phyloP scores from a whole-genome alignment of 2,113 vertebrate genomes.

The Gallinago undulata region DNA sequence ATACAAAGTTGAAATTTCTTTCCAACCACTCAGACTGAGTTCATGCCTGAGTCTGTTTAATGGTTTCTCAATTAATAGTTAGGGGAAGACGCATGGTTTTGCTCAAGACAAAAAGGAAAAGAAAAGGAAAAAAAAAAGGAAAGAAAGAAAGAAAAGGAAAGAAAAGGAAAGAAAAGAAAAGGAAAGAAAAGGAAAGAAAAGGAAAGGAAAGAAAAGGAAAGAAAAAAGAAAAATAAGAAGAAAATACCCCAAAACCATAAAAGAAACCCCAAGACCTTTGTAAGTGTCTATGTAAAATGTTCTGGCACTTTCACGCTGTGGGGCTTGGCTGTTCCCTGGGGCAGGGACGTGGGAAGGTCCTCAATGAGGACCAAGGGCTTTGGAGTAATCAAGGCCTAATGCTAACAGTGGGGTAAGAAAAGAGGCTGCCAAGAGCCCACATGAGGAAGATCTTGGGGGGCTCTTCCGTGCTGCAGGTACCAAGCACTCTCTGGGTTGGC shows the following conservation, averaged over 20 bases:
- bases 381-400: rapidly evolving
- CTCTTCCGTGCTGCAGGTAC: not conserved
- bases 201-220: no score
- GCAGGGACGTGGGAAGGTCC: not conserved
- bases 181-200: not conserved
- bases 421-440: rapidly evolving
- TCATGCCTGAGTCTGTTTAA: not conserved
- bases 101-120: not conserved
- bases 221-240: not conserved
- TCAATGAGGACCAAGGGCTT: not conserved
- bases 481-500: rapidly evolving
- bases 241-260: rapidly evolving
- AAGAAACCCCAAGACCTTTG: rapidly evolving
- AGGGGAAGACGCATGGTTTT: not conserved
- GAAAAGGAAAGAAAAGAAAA: no score
- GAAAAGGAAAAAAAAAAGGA: not conserved
- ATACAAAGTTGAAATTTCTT: not conserved
- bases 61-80: not conserved
- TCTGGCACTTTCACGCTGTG: not conserved
- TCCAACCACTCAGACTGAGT: not conserved
- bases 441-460: rapidly evolving
- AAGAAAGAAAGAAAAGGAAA: no score
- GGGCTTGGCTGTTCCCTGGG: not conserved
- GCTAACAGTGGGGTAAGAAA: not conserved
- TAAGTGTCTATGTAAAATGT: rapidly evolving